Base-by-base conservation (phyloP, 2,888 invertebrate genomes). In the Ernsta delagoae region DNA sequence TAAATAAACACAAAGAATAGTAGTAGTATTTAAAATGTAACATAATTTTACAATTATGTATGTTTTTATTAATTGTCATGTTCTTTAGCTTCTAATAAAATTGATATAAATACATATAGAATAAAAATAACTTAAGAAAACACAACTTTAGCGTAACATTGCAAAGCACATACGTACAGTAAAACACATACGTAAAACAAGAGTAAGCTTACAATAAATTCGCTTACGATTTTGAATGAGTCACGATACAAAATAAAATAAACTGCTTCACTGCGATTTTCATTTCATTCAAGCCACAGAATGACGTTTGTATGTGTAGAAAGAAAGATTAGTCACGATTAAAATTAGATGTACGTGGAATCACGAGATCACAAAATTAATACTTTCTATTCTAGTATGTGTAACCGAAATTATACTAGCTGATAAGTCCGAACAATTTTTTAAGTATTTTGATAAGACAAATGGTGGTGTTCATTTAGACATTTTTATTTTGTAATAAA, bases 271-370 rank as follows among this genome's bases (percentile, higher is more conserved):
- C 64, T 43, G 48, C 61, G 71, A 71, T 69, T 72, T 76, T 74
- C 76, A 75, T 39, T 39, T 7, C 24, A 24, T 75, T 76, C 72
- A 75, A 70, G 64, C 56, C 64, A 66, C 24, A 48, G 59, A 53
- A 67, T 69, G 74, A 73, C 68, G 61, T 57, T 68, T 66, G 65
- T 41, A 70, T 70, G 63, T 66, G 61, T 70, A 67, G 73, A 77
- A 77, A 77, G 76, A 77, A 76, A 76, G 59, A 72, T 76, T 76
- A 75, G 74, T 77, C 77, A 75, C 70, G 63, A 70, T 72, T 65
- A 69, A 70, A 74, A 71, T 74, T 73, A 75, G 71, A 72, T 71
- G 60, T 76, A 73, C 71, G 70, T 63, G 61, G 72, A 72, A 72
- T 70, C 72, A 63, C 59, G 68, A 67, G 63, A 53, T 6, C 59